These are phyloP conservation scores for Gymnodraco acuticeps DNA, from an alignment of 2,797 vertebrate species.

Conservation along the genomic window DNA sequence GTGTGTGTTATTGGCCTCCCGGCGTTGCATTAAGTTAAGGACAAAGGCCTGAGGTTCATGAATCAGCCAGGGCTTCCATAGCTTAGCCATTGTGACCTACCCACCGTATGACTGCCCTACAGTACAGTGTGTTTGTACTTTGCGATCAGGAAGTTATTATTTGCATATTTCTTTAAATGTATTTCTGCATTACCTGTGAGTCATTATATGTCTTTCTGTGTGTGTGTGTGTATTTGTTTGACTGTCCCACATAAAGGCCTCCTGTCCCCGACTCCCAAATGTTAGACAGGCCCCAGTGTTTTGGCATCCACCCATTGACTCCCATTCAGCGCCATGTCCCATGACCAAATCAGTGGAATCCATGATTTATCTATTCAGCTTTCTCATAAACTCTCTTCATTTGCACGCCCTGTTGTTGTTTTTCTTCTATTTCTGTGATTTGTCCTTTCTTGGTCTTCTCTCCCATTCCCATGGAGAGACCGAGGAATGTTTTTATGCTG, in stretches of 20 bases:
- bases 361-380: constrained; percentile 68
- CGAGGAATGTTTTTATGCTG: constrained; percentile 77
- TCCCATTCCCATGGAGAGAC: constrained; percentile 73
- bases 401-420: constrained; percentile 64
- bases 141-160: neutral
- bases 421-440: constrained; percentile 51
- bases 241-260: constrained; percentile 51
- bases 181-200: constrained; percentile 5
- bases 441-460: constrained; percentile 53
- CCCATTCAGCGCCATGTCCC: constrained; percentile 69
- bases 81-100: constrained; percentile 58
- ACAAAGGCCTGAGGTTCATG: constrained; percentile 85
- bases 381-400: constrained; percentile 67
- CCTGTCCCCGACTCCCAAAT: constrained; percentile 55
- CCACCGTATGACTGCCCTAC: constrained; percentile 57
- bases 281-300: constrained; percentile 65
- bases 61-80: constrained; percentile 78
- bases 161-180: constrained; percentile 2
- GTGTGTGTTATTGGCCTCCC: constrained; percentile 82
- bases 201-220: neutral
- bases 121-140: constrained; percentile 32
- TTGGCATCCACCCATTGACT: constrained; percentile 63
- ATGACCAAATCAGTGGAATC: constrained; percentile 74
- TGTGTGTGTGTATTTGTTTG: constrained; percentile 30
- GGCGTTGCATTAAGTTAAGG: constrained; percentile 81